Percentiles rank a stretch among this genome's conserved stretches.
Evolutionary conservation across 2,888 invertebrate species (phyloP).

Genomic region (Eupithecia abbreviata): DNA sequence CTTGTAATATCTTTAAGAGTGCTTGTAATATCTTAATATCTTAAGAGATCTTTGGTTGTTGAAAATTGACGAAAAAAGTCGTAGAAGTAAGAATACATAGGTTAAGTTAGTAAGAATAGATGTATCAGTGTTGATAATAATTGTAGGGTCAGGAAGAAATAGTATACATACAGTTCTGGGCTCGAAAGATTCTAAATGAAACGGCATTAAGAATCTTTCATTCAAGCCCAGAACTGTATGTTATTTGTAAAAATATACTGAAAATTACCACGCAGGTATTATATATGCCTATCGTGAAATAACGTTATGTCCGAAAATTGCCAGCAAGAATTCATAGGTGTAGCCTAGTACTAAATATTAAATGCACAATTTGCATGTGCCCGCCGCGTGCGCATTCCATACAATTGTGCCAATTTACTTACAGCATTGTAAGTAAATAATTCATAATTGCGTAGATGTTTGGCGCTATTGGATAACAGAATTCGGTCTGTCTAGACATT

Average conservation of each 20-base stretch:
- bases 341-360: not conserved
- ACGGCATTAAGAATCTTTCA: no score
- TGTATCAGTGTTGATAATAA: no score
- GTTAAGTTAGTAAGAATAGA: no score
- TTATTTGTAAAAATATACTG: not conserved
- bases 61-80: no score
- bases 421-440: slow-evolving; percentile 48
- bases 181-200: no score
- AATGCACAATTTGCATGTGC: slow-evolving; percentile 41
- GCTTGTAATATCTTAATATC: no score
- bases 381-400: slow-evolving; percentile 55
- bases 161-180: no score
- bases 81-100: no score
- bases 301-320: not conserved
- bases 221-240: no score
- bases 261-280: not conserved
- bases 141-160: no score
- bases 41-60: no score
- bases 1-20: no score
- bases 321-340: not conserved
- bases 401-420: slow-evolving; percentile 67
- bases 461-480: slow-evolving; percentile 14
- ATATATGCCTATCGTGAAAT: not conserved
- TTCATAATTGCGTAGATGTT: slow-evolving; percentile 44
- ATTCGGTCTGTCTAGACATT: slow-evolving; percentile 6